Evolutionary conservation across 2,113 vertebrate species (phyloP), one percentile per base, ranked within the genome.

Genomic region (Tringa solitaria): DNA sequence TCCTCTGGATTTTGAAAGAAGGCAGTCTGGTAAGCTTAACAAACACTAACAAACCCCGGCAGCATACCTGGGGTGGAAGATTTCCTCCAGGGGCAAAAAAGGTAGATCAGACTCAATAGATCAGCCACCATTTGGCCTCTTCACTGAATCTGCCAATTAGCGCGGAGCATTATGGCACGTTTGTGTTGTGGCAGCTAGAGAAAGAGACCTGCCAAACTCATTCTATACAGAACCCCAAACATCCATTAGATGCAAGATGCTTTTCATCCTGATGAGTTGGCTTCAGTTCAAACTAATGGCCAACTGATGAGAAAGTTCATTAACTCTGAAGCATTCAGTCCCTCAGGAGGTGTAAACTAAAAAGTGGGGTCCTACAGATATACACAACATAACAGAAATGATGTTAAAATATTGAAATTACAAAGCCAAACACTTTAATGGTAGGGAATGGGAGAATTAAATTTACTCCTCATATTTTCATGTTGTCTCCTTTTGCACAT

Each of bases 231-330:
- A 96, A 95, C 84, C 86, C 91, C 94, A 96, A 96, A 97, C 84
- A 95, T 96, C 95, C 89, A 96, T 95, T 95, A 96, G 69, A 95
- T 93, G 94, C 90, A 93, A 94, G 90, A 96, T 96, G 95, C 96
- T 97, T 96, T 97, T 96, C 94, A 96, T 87, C 89, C 96, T 95
- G 92, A 96, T 96, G 94, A 96, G 92, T 95, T 96, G 96, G 94
- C 95, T 87, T 95, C 61, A 73, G 84, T 95, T 96, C 96, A 96
- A 95, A 89, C 73, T 95, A 94, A 95, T 89, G 95, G 91, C 84
- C 80, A 93, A 92, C 90, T 93, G 95, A 95, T 95, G 96, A 96
- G 86, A 96, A 96, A 96, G 94, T 96, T 97, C 96, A 96, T 96
- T 96, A 95, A 87, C 93, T 96, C 88, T 87, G 92, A 96, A 94